Evolutionary conservation across 2,888 invertebrate species (phyloP), one percentile per base, ranked within the genome.

Genomic region (Patella caerulea): DNA sequence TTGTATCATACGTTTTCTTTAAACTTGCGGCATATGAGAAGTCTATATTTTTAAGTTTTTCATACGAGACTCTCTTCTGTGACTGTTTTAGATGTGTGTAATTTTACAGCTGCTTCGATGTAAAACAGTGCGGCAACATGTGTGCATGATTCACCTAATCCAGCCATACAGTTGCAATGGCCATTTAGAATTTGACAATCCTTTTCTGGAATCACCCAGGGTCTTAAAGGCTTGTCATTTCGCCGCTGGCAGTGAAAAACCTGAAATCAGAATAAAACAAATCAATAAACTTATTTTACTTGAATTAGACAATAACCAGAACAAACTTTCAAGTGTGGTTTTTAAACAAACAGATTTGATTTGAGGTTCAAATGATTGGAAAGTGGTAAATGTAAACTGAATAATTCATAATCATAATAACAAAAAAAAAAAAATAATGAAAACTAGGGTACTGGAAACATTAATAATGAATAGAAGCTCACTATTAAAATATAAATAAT

Each of bases 81-180:
- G 9, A 83, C 83, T 52, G 83, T 84, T 15, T 73, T 79, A 0
- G 79, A 72, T 3, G 81, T 78, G 29, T 81, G 65, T 15, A 83
- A 76, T 29, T 79, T 53, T 4, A 82, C 79, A 1, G 79, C 69
- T 14, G 83, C 77, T n/a, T 83, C 79, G 14, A 85, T 34, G 14
- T 72, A 71, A 71, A 84, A 85, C 2, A 86, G 77, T 12, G 83
- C 77, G 15, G 80, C 82, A 52, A 84, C 73, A 77, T 85, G 86
- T 1, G 78, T 81, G 56, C 84, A 86, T 14, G 79, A 74, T 72
- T 85, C 84, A 9, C 83, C 83, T 3, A 83, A 70, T 11, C 84
- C 83, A 2, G 84, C 84, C 83, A 84, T 84, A 75, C 85, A 84
- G 56, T 76, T 79, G 71, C 84, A 86, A 71, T 85, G 84, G 5